Evolutionary conservation across 2,797 vertebrate genomes (phyloP).

Genomic region (Tragopan temminckii): DNA sequence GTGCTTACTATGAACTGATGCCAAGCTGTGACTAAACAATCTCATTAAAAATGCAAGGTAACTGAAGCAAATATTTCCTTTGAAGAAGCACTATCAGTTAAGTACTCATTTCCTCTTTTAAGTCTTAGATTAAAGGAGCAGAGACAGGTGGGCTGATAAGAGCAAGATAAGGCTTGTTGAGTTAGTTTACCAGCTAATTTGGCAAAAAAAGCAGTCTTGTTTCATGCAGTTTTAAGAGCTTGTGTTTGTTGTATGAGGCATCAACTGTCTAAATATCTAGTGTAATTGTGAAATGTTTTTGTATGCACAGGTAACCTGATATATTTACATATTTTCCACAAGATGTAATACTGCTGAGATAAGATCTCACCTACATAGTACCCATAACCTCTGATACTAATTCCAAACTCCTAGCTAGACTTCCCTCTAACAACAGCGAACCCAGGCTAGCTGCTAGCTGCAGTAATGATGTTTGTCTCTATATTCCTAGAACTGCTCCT

Average conservation of each 20-base stretch:
- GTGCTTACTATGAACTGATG: constrained; percentile 51
- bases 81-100: constrained; percentile 68
- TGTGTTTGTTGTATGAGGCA: constrained; percentile 31
- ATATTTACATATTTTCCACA: constrained; percentile 58
- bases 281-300: constrained; percentile 50
- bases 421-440: constrained; percentile 5
- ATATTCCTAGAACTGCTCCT: not conserved
- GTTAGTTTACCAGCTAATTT: constrained; percentile 54
- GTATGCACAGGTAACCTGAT: constrained; percentile 45
- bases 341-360: constrained; percentile 39
- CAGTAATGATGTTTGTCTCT: not conserved
- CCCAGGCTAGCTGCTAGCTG: not conserved
- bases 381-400: constrained; percentile 14
- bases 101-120: constrained; percentile 71
- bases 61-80: constrained; percentile 73
- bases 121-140: constrained; percentile 65
- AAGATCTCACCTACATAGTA: constrained; percentile 54
- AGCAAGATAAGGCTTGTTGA: constrained; percentile 60
- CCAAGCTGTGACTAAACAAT: constrained; percentile 64
- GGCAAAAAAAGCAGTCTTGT: constrained; percentile 4
- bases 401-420: not conserved
- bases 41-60: constrained; percentile 69
- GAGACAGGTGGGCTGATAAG: constrained; percentile 71
- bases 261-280: constrained; percentile 31
- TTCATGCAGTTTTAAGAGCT: constrained; percentile 34